Percentiles rank a stretch among this genome's conserved stretches.
Evolutionary conservation across 2,113 vertebrate genomes (phyloP).

Genomic region (Zosterops hypoxanthus): DNA sequence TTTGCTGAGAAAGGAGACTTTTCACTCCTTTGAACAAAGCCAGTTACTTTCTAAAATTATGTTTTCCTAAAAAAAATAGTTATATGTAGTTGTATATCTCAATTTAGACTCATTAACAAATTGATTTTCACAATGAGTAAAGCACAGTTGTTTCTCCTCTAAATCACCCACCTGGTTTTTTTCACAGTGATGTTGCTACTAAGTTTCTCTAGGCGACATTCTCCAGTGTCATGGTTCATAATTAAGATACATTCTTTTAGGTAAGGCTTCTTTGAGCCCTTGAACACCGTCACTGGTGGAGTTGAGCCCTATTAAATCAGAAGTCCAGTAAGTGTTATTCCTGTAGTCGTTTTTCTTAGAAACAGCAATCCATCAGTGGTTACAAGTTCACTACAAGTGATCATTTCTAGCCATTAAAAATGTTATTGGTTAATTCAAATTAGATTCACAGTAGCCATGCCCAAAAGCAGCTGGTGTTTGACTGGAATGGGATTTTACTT

Average conservation of each 20-base stretch:
- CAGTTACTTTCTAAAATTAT: neutral
- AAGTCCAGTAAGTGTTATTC: slow-evolving; percentile 46
- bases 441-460: neutral
- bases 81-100: neutral
- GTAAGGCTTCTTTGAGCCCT: slow-evolving; percentile 96
- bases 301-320: slow-evolving; percentile 87
- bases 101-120: neutral
- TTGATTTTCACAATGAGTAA: neutral
- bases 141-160: neutral
- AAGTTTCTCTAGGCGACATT: slow-evolving; percentile 97
- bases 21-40: neutral
- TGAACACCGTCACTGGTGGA: slow-evolving; percentile 94
- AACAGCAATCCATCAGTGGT: neutral
- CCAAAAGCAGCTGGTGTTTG: neutral
- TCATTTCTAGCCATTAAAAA: neutral
- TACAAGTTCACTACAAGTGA: neutral
- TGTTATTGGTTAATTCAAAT: neutral
- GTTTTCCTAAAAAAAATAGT: neutral
- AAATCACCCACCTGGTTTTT: slow-evolving; percentile 88
- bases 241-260: slow-evolving; percentile 98
- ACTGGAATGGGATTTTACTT: neutral
- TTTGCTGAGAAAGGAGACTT: neutral
- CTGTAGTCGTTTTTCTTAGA: neutral
- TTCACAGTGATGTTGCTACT: slow-evolving; percentile 98
- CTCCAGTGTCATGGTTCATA: slow-evolving; percentile 97